Percentiles rank a stretch among this genome's conserved stretches.
phyloP scores from a whole-genome alignment of 2,113 vertebrate species.

The Microtus richardsoni region DNA sequence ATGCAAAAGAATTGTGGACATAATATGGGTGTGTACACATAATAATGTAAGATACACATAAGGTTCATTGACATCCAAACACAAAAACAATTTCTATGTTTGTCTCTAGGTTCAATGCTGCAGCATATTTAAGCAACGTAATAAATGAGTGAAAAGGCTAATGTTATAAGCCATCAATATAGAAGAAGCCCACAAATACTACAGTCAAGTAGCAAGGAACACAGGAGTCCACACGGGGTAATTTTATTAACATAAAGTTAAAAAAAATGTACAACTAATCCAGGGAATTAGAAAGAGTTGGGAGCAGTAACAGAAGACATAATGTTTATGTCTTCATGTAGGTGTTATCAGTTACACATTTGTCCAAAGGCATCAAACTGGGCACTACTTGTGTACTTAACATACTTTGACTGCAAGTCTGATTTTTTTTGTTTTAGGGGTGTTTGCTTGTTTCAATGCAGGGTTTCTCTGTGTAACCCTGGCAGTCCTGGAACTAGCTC shows the following conservation, averaged over 20 bases:
- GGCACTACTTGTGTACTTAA: background rate
- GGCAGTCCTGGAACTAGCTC: too few relatives aligned
- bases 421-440: background rate
- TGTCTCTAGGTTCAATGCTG: background rate
- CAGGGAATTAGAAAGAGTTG: background rate
- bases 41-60: background rate
- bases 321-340: slow-evolving; percentile 25
- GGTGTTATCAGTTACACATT: background rate
- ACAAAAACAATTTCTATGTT: background rate
- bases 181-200: slow-evolving; percentile 5
- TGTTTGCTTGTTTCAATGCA: background rate
- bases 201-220: background rate
- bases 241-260: slow-evolving; percentile 44
- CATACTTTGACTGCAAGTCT: slow-evolving; percentile 12
- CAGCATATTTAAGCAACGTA: background rate
- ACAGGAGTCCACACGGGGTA: background rate
- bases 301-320: background rate
- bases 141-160: slow-evolving; percentile 34
- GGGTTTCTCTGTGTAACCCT: too few relatives aligned
- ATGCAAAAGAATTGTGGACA: background rate
- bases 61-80: slow-evolving; percentile 1
- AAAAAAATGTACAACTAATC: slow-evolving; percentile 23
- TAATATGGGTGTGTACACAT: too few relatives aligned
- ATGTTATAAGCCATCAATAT: slow-evolving; percentile 29
- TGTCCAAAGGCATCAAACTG: slow-evolving; percentile 25